phyloP scores from a whole-genome alignment of 1,140 invertebrate species.

The Dendroctonus ponderosae region DNA sequence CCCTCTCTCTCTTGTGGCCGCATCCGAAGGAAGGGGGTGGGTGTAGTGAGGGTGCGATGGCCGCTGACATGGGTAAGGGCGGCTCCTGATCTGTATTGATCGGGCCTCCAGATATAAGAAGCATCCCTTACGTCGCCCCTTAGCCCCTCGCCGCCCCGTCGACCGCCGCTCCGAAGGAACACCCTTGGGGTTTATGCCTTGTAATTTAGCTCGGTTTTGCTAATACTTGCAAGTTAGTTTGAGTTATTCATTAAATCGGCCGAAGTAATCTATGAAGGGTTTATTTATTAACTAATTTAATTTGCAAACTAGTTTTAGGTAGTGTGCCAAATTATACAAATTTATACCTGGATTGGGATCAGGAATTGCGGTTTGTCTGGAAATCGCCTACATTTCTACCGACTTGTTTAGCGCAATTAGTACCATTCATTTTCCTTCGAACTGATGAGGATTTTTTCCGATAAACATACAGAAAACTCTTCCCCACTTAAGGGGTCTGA shows the following conservation, averaged over 20 bases:
- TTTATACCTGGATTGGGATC: slow-evolving; percentile 21
- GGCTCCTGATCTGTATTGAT: slow-evolving; percentile 52
- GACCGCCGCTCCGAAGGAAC: slow-evolving; percentile 19
- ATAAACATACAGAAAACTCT: no score
- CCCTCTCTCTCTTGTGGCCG: slow-evolving; percentile 19
- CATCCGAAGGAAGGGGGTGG: slow-evolving; percentile 30
- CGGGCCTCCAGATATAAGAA: slow-evolving; percentile 50
- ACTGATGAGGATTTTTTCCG: no score
- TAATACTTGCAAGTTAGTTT: slow-evolving; percentile 38
- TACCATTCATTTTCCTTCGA: no score
- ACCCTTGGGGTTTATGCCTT: slow-evolving; percentile 34
- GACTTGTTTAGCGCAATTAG: no score
- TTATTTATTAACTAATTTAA: slow-evolving; percentile 38
- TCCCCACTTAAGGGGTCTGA: no score
- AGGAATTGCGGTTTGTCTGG: background rate
- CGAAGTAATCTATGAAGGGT: slow-evolving; percentile 34
- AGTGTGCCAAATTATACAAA: slow-evolving; percentile 27
- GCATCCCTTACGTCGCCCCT: slow-evolving; percentile 49
- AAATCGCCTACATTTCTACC: no score
- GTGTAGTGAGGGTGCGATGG: slow-evolving; percentile 44
- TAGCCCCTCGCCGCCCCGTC: slow-evolving; percentile 9
- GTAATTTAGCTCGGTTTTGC: slow-evolving; percentile 40
- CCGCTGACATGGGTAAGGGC: slow-evolving; percentile 50
- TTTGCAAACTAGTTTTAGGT: slow-evolving; percentile 35
- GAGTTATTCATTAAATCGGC: slow-evolving; percentile 37